Percentiles rank a stretch among this genome's conserved stretches.
phyloP scores from a whole-genome alignment of 23 tunicate species.

The Aplidium turbinatum region DNA sequence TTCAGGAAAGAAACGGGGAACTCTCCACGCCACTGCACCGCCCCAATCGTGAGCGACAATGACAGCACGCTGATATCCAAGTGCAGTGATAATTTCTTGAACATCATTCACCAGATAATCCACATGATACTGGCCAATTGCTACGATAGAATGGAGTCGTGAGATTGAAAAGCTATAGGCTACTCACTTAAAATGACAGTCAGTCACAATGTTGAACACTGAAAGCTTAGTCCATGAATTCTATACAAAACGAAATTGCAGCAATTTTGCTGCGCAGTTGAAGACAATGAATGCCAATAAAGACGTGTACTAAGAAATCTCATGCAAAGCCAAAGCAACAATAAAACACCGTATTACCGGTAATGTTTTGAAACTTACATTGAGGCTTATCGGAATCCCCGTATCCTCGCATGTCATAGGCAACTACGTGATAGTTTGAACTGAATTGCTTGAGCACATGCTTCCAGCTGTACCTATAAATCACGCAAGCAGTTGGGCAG shows the following conservation, averaged over 20 bases:
- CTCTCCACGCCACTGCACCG: constrained; percentile 41
- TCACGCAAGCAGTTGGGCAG: too few relatives aligned
- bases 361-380: constrained; percentile 1
- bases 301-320: too few relatives aligned
- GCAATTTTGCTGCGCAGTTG: too few relatives aligned
- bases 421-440: constrained; percentile 53
- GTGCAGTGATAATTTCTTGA: constrained; percentile 35
- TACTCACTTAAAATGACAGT: too few relatives aligned
- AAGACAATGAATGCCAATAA: too few relatives aligned
- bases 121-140: constrained; percentile 32
- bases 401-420: constrained; percentile 61
- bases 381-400: constrained; percentile 78
- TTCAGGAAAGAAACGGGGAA: constrained; percentile 51
- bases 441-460: constrained; percentile 34
- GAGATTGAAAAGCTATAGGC: too few relatives aligned
- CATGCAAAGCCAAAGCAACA: too few relatives aligned
- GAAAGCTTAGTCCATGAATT: too few relatives aligned
- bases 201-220: too few relatives aligned
- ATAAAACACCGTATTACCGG: too few relatives aligned
- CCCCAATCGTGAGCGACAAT: constrained; percentile 76
- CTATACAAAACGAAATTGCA: too few relatives aligned
- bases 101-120: constrained; percentile 44
- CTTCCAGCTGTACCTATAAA: constrained; percentile 48
- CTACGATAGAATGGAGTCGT: too few relatives aligned
- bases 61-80: constrained; percentile 51